Percentiles rank a stretch among this genome's conserved stretches.
phyloP scores from a whole-genome alignment of 2,797 vertebrate species.

The Macropus fuliginosus region DNA sequence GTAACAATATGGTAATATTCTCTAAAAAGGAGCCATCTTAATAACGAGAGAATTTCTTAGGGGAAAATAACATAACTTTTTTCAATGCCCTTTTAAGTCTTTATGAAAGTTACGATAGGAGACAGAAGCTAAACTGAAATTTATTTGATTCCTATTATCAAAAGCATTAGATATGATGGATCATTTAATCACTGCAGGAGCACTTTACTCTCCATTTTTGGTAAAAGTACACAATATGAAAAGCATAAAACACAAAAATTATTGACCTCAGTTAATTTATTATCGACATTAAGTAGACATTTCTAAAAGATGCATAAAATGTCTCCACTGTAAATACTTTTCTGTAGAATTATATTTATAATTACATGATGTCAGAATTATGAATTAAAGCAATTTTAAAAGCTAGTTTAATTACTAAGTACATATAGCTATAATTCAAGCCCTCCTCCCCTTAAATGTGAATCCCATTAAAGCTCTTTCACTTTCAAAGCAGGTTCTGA shows the following conservation, averaged over 20 bases:
- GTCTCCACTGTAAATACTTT: background rate
- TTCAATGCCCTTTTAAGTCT: background rate
- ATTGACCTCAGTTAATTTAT: slow-evolving; percentile 1
- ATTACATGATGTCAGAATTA: background rate
- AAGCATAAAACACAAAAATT: background rate
- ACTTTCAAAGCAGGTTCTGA: background rate
- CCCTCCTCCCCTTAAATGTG: background rate
- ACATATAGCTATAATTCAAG: background rate
- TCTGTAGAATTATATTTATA: slow-evolving; percentile 17
- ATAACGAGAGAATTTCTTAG: background rate
- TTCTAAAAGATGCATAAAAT: background rate
- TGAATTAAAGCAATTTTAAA: slow-evolving; percentile 24
- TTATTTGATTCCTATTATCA: background rate
- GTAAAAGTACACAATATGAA: background rate
- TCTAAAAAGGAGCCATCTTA: background rate
- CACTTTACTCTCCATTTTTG: background rate
- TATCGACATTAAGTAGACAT: background rate
- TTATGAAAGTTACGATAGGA: background rate
- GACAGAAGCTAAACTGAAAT: background rate
- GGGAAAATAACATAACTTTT: background rate
- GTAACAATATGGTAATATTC: background rate
- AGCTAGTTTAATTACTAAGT: background rate
- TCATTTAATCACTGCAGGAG: background rate
- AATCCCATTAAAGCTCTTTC: background rate
- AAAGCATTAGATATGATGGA: background rate